These are phyloP conservation scores for Halichoeres trimaculatus DNA, from an alignment of 2,113 vertebrate species.

Conservation along the genomic window DNA sequence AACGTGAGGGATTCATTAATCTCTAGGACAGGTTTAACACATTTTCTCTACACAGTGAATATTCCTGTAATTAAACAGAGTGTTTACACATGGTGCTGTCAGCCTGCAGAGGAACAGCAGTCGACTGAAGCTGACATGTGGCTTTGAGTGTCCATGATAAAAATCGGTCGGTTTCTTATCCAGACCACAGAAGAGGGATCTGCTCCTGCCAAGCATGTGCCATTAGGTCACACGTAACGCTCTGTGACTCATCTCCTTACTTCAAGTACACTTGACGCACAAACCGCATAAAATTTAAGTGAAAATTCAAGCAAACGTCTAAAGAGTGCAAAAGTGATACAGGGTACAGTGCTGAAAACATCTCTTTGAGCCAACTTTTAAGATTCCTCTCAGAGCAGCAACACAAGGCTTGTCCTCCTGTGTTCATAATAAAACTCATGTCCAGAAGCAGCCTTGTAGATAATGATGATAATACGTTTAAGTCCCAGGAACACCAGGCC, in stretches of 20 bases:
- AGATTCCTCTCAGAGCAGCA: conserved; percentile 37
- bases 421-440: conserved; percentile 55
- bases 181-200: conserved; percentile 70
- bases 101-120: conserved; percentile 41
- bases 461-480: conserved; percentile 76
- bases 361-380: conserved; percentile 18
- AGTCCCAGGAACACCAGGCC: conserved; percentile 65
- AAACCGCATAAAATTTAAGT: conserved; percentile 47
- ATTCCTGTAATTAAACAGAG: conserved; percentile 57
- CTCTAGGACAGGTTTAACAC: conserved; percentile 32
- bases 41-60: conserved; percentile 35
- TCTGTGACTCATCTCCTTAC: conserved; percentile 65
- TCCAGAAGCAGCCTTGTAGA: conserved; percentile 64
- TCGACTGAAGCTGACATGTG: conserved; percentile 53
- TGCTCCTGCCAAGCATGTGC: conserved; percentile 62
- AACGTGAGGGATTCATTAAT: conserved; percentile 27
- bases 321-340: conserved; percentile 24
- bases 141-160: conserved; percentile 63
- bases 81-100: conserved; percentile 59
- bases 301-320: conserved; percentile 32
- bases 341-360: conserved; percentile 9
- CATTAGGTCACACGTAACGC: conserved; percentile 62
- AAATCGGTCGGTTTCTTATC: conserved; percentile 45
- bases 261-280: conserved; percentile 68
- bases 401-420: conserved; percentile 16